These are phyloP conservation scores for Keiferia lycopersicella DNA, from an alignment of 2,888 invertebrate species.

Conservation along the genomic window DNA sequence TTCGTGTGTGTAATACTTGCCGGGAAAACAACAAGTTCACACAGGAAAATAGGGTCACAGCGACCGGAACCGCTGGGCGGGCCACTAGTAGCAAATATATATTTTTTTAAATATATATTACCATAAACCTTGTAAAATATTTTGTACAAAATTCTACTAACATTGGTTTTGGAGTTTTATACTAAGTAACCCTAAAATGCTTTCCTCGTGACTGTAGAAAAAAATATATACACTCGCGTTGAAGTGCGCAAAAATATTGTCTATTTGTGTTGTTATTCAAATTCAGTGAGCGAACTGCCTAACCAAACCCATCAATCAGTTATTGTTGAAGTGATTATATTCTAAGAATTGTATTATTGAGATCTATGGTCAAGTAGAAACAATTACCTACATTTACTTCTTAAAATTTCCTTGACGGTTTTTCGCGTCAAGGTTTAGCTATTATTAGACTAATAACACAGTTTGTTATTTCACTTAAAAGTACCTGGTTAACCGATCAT, in stretches of 20 bases:
- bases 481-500: no score
- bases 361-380: neutral
- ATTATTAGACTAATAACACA: neutral
- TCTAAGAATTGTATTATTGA: neutral
- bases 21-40: no score
- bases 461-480: no score
- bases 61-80: no score
- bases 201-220: neutral
- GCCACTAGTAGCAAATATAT: no score
- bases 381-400: neutral
- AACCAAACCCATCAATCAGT: neutral
- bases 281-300: neutral
- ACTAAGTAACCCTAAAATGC: neutral
- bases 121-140: no score
- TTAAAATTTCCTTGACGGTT: neutral
- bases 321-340: constrained; percentile 3
- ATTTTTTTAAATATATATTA: no score
- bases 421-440: neutral
- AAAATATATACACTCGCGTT: neutral
- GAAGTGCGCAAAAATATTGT: neutral
- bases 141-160: neutral
- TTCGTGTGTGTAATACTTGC: no score
- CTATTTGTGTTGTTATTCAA: constrained; percentile 14
- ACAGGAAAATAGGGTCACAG: no score
- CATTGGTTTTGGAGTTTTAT: neutral